Evolutionary conservation across 2,113 vertebrate genomes (phyloP).

Genomic region (Odontophorus gujanensis): DNA sequence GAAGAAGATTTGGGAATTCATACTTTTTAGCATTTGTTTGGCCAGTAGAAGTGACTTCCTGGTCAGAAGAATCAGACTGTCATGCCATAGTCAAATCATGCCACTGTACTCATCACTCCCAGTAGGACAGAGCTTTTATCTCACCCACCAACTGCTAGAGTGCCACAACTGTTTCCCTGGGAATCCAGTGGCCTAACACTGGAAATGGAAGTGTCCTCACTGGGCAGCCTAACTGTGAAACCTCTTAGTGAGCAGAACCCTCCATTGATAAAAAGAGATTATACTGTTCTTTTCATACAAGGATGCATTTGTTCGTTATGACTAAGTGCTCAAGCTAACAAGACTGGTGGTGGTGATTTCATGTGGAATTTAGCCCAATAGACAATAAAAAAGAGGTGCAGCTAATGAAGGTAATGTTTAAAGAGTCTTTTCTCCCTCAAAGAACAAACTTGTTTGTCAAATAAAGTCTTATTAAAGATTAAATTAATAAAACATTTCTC

Average conservation of each 20-base stretch:
- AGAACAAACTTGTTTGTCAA: background rate
- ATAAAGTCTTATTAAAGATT: background rate
- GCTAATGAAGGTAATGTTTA: background rate
- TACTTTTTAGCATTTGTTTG: background rate
- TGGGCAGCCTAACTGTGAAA: background rate
- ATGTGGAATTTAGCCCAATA: background rate
- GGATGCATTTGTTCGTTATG: background rate
- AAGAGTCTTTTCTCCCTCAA: background rate
- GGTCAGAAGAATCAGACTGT: background rate
- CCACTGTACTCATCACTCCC: background rate
- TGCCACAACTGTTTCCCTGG: background rate
- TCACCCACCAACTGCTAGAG: background rate
- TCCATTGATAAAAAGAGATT: background rate
- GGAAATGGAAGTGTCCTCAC: background rate
- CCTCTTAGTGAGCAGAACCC: background rate
- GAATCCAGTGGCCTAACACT: rapidly evolving
- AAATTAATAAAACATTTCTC: background rate
- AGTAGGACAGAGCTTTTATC: background rate
- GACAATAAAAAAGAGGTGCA: background rate
- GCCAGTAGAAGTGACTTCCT: background rate
- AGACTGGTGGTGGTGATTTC: background rate
- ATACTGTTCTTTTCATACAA: background rate
- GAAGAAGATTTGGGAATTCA: background rate
- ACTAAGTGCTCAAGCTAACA: background rate
- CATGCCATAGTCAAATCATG: background rate